Evolutionary conservation across 1,140 invertebrate species (phyloP).

Genomic region (Diprion similis): DNA sequence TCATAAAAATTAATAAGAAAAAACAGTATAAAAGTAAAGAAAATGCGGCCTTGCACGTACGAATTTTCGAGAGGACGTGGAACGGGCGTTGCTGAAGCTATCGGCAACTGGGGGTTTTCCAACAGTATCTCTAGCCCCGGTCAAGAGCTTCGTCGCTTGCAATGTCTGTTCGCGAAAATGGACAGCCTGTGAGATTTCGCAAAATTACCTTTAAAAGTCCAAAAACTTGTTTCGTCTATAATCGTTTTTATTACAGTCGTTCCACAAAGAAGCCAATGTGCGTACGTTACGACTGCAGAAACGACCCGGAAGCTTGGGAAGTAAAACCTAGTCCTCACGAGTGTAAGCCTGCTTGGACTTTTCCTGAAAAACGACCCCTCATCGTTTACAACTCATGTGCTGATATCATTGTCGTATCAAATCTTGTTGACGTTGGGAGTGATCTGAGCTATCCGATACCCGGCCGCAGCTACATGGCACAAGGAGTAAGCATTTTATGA

Average conservation of each 20-base stretch:
- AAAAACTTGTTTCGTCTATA: neutral
- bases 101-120: constrained; percentile 57
- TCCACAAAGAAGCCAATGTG: constrained; percentile 27
- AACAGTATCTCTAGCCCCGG: constrained; percentile 39
- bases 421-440: constrained; percentile 27
- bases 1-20: neutral
- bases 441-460: constrained; percentile 41
- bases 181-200: constrained; percentile 41
- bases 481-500: constrained; percentile 28
- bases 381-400: constrained; percentile 43
- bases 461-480: constrained; percentile 35
- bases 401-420: constrained; percentile 33
- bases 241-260: constrained; percentile 31
- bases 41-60: constrained; percentile 25
- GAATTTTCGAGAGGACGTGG: constrained; percentile 46
- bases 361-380: constrained; percentile 45
- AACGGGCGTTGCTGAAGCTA: constrained; percentile 47
- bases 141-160: constrained; percentile 44
- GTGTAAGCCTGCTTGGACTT: constrained; percentile 48
- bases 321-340: constrained; percentile 46
- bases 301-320: constrained; percentile 42
- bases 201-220: neutral
- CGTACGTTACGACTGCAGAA: constrained; percentile 38
- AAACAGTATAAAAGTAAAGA: neutral
- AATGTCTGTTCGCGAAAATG: constrained; percentile 47